Evolutionary conservation across 2,888 invertebrate genomes (phyloP).

Genomic region (Anoplius nigerrimus): DNA sequence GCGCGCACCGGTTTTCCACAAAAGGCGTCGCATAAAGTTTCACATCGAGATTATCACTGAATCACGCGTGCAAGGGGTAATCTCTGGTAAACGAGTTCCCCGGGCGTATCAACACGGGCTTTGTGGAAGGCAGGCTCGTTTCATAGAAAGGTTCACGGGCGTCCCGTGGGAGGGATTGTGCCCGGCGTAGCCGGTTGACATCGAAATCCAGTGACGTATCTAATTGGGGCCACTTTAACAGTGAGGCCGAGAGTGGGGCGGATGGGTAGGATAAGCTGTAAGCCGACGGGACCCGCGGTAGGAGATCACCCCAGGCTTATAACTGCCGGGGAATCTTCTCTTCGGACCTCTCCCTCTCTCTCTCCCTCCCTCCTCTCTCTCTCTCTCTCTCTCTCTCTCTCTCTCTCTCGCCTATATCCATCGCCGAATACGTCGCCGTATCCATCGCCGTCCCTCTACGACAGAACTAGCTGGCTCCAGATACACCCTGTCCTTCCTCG

Average conservation of each 20-base stretch:
- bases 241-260: constrained; percentile 40
- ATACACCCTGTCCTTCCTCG: constrained; percentile 11
- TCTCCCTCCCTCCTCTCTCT: constrained; percentile 13
- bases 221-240: constrained; percentile 73
- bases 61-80: no score
- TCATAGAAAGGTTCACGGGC: neutral
- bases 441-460: neutral
- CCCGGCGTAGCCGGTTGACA: constrained; percentile 58
- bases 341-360: constrained; percentile 17
- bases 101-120: no score
- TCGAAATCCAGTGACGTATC: constrained; percentile 74
- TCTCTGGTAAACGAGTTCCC: no score
- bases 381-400: constrained; percentile 14
- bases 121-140: no score
- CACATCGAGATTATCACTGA: no score
- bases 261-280: constrained; percentile 62
- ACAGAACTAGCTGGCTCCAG: neutral
- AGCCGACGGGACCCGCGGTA: constrained; percentile 63
- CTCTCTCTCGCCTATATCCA: constrained; percentile 1
- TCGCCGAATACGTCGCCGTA: no score
- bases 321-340: constrained; percentile 61
- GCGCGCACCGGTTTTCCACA: no score
- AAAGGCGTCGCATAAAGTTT: no score
- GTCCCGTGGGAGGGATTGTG: constrained; percentile 27
- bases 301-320: constrained; percentile 72